Percentiles rank a stretch among this genome's conserved stretches.
These are phyloP conservation scores for Clupea harengus DNA, from an alignment of 2,113 vertebrate genomes.

Conservation along the genomic window DNA sequence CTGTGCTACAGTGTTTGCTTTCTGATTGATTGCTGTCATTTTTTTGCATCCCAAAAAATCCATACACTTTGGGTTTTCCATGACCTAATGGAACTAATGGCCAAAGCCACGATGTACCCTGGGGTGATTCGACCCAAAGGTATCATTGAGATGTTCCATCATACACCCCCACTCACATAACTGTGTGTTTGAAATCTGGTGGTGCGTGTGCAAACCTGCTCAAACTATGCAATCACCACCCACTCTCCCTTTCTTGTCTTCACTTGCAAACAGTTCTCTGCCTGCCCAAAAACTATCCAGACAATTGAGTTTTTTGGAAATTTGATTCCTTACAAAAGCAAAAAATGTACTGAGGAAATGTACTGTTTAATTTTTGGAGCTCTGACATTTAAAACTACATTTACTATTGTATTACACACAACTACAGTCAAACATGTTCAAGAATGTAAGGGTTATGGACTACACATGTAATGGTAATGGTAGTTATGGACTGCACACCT, in stretches of 20 bases:
- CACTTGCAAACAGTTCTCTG: constrained; percentile 54
- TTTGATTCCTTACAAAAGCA: neutral
- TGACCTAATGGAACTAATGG: neutral
- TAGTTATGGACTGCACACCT: neutral
- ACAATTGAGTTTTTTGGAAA: neutral
- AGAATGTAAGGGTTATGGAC: neutral
- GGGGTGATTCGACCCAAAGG: neutral
- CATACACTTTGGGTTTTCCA: neutral
- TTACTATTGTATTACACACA: neutral
- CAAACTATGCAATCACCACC: constrained; percentile 60
- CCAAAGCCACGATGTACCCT: neutral
- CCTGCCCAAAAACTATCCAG: neutral
- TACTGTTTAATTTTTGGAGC: neutral
- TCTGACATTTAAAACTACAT: neutral
- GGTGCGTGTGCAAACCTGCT: constrained; percentile 65
- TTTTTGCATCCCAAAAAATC: neutral
- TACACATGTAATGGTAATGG: neutral
- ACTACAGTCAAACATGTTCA: neutral
- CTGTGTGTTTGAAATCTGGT: constrained; percentile 36
- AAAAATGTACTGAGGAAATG: constrained; percentile 11
- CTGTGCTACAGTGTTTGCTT: neutral
- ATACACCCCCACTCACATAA: neutral
- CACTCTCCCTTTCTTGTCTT: constrained; percentile 56
- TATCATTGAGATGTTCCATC: neutral
- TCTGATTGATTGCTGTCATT: neutral